These are phyloP conservation scores for Salvelinus sp. DNA, from an alignment of 2,113 vertebrate genomes.

Conservation along the genomic window DNA sequence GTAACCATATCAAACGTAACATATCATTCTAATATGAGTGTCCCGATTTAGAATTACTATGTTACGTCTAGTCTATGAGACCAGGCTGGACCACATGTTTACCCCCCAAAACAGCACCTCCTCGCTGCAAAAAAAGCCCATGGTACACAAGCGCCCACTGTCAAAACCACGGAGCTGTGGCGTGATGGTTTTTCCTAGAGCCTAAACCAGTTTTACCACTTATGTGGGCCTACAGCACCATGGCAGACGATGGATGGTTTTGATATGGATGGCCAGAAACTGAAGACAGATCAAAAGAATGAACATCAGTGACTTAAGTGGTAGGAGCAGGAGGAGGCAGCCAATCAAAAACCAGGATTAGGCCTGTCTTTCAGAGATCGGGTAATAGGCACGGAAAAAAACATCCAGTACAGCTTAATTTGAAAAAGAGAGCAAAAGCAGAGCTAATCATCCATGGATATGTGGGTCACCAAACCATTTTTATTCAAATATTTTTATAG, in stretches of 20 bases:
- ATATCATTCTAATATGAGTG: no score
- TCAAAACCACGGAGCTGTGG: slow-evolving; percentile 14
- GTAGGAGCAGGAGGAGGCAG: not conserved
- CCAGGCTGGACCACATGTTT: no score
- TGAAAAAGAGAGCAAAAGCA: slow-evolving; percentile 7
- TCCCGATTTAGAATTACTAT: no score
- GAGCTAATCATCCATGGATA: slow-evolving; percentile 21
- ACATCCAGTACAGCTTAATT: not conserved
- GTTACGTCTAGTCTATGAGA: no score
- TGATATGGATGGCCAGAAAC: not conserved
- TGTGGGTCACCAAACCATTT: slow-evolving; percentile 20
- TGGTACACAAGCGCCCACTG: slow-evolving; percentile 25
- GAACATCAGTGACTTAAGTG: no score
- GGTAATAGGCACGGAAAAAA: no score
- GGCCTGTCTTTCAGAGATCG: no score
- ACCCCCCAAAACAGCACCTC: not conserved
- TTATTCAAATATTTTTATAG: slow-evolving; percentile 15
- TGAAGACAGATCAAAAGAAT: not conserved
- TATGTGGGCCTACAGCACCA: not conserved
- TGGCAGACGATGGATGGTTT: slow-evolving; percentile 14
- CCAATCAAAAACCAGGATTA: no score
- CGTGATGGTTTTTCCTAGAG: slow-evolving; percentile 5
- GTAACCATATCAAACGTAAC: no score
- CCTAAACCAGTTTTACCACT: not conserved
- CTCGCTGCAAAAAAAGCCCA: slow-evolving; percentile 9